Evolutionary conservation across 2,113 vertebrate genomes (phyloP), one percentile per base, ranked within the genome.

Genomic region (Riparia riparia): DNA sequence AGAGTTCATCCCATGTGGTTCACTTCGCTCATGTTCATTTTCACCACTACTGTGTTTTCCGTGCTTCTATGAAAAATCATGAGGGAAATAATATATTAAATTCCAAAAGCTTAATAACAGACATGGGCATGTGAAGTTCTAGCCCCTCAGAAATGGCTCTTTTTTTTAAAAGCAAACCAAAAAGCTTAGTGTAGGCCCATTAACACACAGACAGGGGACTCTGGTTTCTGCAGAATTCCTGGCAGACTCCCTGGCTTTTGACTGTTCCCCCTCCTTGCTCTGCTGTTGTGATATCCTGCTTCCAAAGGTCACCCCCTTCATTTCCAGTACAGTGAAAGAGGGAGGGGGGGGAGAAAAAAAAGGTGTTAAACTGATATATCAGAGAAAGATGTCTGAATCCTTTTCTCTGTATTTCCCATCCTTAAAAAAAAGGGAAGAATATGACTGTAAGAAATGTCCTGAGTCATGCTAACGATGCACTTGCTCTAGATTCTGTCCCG

Each of bases 401-500:
- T 66, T 77, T 44, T n/a, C 22, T 84, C 34, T 74, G 2, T 54
- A 22, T 60, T 41, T 76, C 22, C 39, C 63, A 3, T 22, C 32
- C n/a, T 68, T 22, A 3, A 24, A 47, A 58, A 21, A 32, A 22
- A 24, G 1, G 14, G 7, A 34, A 10, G 11, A 66, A 4, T 7
- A 4, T 14, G 26, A 42, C 41, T 16, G 2, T 63, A 20, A n/a
- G 53, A n/a, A 31, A 7, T 4, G 13, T 69, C 63, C 25, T 28
- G 42, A 39, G 53, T 60, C 10, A 0, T 2, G 6, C 22, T 49
- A 2, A 4, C 0, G 0, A 22, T 56, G 45, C 24, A 0, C 39
- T 44, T 44, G 70, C 66, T 76, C 29, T 1, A 26, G 61, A 10
- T 57, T 66, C 56, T 45, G 25, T 44, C 56, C 32, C 34, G 21